Evolutionary conservation across 1,140 invertebrate species (phyloP).

Genomic region (Calliphora vicina): DNA sequence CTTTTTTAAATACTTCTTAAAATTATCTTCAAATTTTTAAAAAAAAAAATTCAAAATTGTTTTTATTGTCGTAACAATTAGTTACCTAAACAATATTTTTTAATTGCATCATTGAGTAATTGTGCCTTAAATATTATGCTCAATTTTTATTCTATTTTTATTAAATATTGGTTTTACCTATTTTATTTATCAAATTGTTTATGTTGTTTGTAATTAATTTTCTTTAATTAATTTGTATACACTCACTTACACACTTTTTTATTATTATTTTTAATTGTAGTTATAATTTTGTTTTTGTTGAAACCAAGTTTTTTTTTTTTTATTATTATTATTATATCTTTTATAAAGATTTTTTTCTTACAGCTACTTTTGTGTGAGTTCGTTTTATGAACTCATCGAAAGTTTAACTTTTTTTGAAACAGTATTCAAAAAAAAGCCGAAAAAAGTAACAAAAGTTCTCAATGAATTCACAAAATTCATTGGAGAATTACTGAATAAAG

Average conservation of each 20-base stretch:
- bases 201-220: slow-evolving; percentile 19
- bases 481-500: background rate
- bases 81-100: background rate
- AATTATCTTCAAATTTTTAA: background rate
- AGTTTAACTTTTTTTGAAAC: background rate
- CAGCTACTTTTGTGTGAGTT: slow-evolving; percentile 22
- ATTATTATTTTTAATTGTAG: slow-evolving; percentile 14
- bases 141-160: background rate
- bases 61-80: no score
- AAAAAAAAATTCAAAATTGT: slow-evolving; percentile 2
- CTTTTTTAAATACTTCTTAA: background rate
- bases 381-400: slow-evolving; percentile 31
- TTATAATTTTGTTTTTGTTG: slow-evolving; percentile 13
- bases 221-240: background rate
- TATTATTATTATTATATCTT: slow-evolving; percentile 22
- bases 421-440: background rate
- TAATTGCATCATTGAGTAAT: background rate
- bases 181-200: background rate
- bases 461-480: background rate
- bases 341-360: slow-evolving; percentile 32
- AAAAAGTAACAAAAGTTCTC: background rate
- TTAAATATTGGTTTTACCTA: background rate
- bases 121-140: slow-evolving; percentile 22
- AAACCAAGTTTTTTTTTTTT: background rate
- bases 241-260: background rate